Evolutionary conservation across 2,888 invertebrate species (phyloP), one percentile per base, ranked within the genome.

Genomic region (Tridacna crocea): DNA sequence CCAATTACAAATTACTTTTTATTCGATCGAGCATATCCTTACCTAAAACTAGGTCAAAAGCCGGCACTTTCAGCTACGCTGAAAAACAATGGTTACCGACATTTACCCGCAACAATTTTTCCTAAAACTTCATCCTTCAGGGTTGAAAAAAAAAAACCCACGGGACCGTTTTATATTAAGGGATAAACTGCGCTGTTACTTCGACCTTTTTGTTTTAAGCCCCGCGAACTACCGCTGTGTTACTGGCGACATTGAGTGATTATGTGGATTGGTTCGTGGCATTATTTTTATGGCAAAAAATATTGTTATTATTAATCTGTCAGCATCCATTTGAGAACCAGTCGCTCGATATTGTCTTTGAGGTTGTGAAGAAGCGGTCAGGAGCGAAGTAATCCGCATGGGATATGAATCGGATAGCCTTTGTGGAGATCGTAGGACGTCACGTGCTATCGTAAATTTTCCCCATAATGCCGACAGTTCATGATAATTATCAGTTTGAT

Each of bases 241-340:
- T 46, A 36, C 46, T 36, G 27, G 77, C 58, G 77, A 70, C 68
- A 60, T 70, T 60, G 77, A 70, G 36, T 68, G 77, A 77, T 77
- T 60, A 77, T 70, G 26, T 27, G 24, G 58, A 27, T 55, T 68
- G 58, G 27, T 55, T 72, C 47, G 47, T 22, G 27, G 65, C 46
- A 13, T 36, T 26, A 48, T n/a, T 70, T 70, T 24, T 48, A 19
- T 70, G 47, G 51, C 15, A 70, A 70, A 70, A 77, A 70, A 77
- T 77, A 70, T 46, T 55, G 68, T 77, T 70, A 77, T 77, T 77
- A 61, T 46, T 27, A 72, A 46, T 61, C 51, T 77, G 77, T 77
- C 77, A 72, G 63, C 72, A 51, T 61, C 26, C 22, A 63, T 72
- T 60, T 72, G 51, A 26, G 36, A 61, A 61, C 72, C 77, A 77